These are phyloP conservation scores for Mohoua ochrocephala DNA, from an alignment of 2,113 vertebrate genomes.

Conservation along the genomic window DNA sequence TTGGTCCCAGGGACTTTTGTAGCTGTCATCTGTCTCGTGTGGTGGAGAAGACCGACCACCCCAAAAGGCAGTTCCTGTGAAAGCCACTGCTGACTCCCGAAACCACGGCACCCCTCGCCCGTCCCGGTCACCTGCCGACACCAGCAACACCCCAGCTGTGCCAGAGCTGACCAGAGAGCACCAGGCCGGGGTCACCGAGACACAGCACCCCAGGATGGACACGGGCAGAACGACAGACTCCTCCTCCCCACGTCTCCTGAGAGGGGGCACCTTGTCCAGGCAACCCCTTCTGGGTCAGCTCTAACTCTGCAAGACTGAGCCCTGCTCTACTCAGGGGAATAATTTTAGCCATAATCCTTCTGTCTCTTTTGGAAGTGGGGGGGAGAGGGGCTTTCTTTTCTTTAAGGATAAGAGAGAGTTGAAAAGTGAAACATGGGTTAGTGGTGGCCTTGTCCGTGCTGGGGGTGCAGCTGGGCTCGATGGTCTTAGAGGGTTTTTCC, in stretches of 20 bases:
- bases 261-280: not conserved
- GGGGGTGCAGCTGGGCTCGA: rapidly evolving
- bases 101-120: rapidly evolving
- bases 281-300: not conserved
- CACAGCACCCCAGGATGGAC: not conserved
- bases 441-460: not conserved
- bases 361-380: not conserved
- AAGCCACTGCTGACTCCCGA: not conserved
- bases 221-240: rapidly evolving
- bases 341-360: not conserved
- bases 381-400: not conserved
- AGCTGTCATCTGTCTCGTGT: rapidly evolving
- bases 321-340: not conserved
- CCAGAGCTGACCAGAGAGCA: rapidly evolving
- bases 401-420: not conserved
- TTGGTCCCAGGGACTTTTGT: rapidly evolving
- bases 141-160: rapidly evolving
- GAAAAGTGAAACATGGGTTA: not conserved
- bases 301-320: rapidly evolving
- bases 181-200: rapidly evolving
- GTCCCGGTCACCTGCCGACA: rapidly evolving
- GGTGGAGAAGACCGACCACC: not conserved
- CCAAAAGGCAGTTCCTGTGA: not conserved
- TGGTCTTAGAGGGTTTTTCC: not conserved
- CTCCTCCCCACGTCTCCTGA: rapidly evolving